Evolutionary conservation across 2,797 vertebrate species (phyloP).

Genomic region (Hypotaenidia okinawae): DNA sequence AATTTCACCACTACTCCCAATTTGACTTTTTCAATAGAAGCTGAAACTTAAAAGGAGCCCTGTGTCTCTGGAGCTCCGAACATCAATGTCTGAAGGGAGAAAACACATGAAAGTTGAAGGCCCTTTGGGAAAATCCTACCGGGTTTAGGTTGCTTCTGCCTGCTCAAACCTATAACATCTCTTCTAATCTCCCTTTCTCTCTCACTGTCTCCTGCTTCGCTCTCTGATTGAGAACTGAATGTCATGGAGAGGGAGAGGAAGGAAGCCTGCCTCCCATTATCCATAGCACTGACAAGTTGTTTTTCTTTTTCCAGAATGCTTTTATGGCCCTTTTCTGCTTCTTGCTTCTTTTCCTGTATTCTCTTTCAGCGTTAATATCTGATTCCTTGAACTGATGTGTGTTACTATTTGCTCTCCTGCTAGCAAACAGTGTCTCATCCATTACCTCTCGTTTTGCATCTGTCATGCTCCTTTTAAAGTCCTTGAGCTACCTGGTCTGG

Average conservation of each 20-base stretch:
- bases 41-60: slow-evolving; percentile 27
- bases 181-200: background rate
- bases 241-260: background rate
- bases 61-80: background rate
- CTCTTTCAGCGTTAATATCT: background rate
- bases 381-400: background rate
- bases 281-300: background rate
- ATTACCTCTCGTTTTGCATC: background rate
- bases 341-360: background rate
- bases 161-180: background rate
- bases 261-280: background rate
- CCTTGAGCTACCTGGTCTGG: background rate
- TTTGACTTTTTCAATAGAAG: slow-evolving; percentile 2
- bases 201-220: background rate
- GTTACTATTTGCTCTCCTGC: background rate
- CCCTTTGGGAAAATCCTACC: background rate
- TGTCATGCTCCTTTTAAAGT: background rate
- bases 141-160: background rate
- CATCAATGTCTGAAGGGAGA: slow-evolving; percentile 7
- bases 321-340: background rate
- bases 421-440: background rate
- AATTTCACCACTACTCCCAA: background rate
- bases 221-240: background rate
- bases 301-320: background rate
- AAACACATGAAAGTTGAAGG: background rate